These are phyloP conservation scores for Sorex fumeus DNA, from an alignment of 2,113 vertebrate species.

Conservation along the genomic window DNA sequence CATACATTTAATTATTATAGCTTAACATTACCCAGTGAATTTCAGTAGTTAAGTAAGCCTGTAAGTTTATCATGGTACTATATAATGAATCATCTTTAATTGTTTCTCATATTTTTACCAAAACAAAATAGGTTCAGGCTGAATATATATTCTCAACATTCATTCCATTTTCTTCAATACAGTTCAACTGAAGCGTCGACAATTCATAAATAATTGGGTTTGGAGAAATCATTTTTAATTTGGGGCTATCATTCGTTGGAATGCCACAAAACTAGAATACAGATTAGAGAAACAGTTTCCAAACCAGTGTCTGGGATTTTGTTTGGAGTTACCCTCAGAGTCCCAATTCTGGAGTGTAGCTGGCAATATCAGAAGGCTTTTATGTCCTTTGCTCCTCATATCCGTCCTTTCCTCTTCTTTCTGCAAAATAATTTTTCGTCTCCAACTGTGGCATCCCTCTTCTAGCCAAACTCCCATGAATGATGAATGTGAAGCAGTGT, in stretches of 20 bases:
- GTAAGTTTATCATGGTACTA: background rate
- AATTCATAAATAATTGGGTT: constrained; percentile 81
- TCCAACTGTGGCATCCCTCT: constrained; percentile 48
- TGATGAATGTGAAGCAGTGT: constrained; percentile 6
- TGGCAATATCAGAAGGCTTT: constrained; percentile 72
- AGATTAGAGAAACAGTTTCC: constrained; percentile 78
- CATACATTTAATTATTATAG: constrained; percentile 30
- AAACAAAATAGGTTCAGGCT: constrained; percentile 67
- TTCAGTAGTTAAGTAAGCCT: constrained; percentile 49
- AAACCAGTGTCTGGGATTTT: constrained; percentile 81
- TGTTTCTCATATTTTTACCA: constrained; percentile 43
- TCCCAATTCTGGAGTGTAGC: constrained; percentile 77
- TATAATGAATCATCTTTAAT: constrained; percentile 45
- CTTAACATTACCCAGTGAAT: constrained; percentile 34
- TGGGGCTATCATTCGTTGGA: constrained; percentile 67
- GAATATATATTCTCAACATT: constrained; percentile 76
- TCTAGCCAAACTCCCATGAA: constrained; percentile 48
- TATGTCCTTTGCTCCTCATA: constrained; percentile 30
- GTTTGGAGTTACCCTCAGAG: constrained; percentile 76
- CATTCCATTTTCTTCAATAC: constrained; percentile 68
- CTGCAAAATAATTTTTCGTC: constrained; percentile 46
- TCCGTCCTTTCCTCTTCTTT: constrained; percentile 18
- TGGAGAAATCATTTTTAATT: constrained; percentile 67
- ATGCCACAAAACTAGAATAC: constrained; percentile 54
- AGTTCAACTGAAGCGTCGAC: constrained; percentile 76